Conservation (phyloP, 1,140 invertebrate species). For the Hyposmocoma kahamanoa region DNA sequence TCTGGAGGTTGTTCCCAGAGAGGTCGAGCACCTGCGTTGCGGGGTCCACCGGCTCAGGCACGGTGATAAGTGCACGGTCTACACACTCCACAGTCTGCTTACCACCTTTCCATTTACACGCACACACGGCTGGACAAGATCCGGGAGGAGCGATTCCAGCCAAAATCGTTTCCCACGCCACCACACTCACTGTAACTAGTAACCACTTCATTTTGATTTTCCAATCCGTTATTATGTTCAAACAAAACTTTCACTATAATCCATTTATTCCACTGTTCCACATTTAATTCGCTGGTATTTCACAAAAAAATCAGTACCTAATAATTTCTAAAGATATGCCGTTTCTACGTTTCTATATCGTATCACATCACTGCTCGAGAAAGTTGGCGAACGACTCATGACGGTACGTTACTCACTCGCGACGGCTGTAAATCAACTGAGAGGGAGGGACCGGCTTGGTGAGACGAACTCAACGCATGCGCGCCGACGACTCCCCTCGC, state of each 20-base stretch:
- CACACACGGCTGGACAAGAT: conserved; percentile 85
- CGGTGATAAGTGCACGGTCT: conserved; percentile 84
- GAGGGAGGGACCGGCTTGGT: conserved; percentile 53
- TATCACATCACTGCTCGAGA: conserved; percentile 70
- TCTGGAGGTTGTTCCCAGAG: conserved; percentile 89
- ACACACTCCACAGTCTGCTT: conserved; percentile 93
- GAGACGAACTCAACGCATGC: conserved; percentile 56
- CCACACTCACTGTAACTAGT: conserved; percentile 53
- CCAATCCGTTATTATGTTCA: conserved; percentile 26
- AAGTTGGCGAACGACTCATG: conserved; percentile 60
- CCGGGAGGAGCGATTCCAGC: conserved; percentile 60
- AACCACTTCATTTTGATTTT: conserved; percentile 63
- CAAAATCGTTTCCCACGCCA: conserved; percentile 49
- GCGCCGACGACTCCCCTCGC: conserved; percentile 41
- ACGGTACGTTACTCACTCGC: conserved; percentile 44
- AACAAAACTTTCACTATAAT: conserved; percentile 28
- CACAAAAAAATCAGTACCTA: conserved; percentile 9
- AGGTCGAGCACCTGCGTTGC: conserved; percentile 93
- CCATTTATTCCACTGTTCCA: conserved; percentile 27
- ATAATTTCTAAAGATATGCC: conserved; percentile 22
- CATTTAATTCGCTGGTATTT: conserved; percentile 13
- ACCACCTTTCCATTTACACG: conserved; percentile 94
- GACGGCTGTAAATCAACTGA: conserved; percentile 57
- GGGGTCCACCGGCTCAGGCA: conserved; percentile 87
- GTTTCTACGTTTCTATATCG: conserved; percentile 44